A percentile compares a stretch with the other conserved stretches of the same genome.
phyloP scores from a whole-genome alignment of 1,140 invertebrate species.

The Procambarus clarkii region DNA sequence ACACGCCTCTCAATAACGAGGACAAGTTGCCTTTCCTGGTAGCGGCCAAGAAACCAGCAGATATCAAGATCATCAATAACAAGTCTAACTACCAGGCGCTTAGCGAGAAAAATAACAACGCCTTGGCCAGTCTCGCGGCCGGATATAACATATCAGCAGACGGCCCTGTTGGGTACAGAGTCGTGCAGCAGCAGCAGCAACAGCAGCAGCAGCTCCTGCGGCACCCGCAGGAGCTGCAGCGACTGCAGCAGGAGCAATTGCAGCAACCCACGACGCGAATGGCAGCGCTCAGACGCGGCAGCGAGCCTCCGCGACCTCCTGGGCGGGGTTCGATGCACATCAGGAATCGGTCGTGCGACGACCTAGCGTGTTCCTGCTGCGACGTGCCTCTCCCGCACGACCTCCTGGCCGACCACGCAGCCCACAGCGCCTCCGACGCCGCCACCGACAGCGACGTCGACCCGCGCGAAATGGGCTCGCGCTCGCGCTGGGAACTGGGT shows the following conservation, averaged over 20 bases:
- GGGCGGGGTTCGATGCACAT: slow-evolving; percentile 30
- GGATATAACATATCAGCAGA: slow-evolving; percentile 65
- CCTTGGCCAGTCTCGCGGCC: slow-evolving; percentile 57
- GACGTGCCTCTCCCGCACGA: slow-evolving; percentile 22
- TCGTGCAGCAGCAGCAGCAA: background rate
- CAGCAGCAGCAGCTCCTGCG: background rate
- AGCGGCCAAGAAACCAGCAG: slow-evolving; percentile 46
- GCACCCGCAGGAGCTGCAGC: background rate
- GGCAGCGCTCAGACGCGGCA: slow-evolving; percentile 23
- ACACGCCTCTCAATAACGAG: slow-evolving; percentile 67
- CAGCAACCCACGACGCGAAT: background rate
- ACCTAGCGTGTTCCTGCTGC: slow-evolving; percentile 61
- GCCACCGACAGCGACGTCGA: slow-evolving; percentile 49
- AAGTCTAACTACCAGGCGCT: slow-evolving; percentile 50
- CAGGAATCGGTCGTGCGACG: slow-evolving; percentile 54
- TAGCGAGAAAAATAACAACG: slow-evolving; percentile 66
- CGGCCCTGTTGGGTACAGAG: slow-evolving; percentile 21
- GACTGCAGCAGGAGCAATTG: background rate
- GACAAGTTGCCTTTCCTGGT: slow-evolving; percentile 42
- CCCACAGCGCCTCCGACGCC: slow-evolving; percentile 11
- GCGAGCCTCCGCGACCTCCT: slow-evolving; percentile 47
- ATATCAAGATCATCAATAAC: slow-evolving; percentile 70
- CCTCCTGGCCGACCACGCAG: slow-evolving; percentile 15
- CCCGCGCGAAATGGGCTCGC: slow-evolving; percentile 11
- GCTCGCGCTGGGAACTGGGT: background rate